phyloP scores from a whole-genome alignment of 2,113 vertebrate genomes.

The Cebus imitator region DNA sequence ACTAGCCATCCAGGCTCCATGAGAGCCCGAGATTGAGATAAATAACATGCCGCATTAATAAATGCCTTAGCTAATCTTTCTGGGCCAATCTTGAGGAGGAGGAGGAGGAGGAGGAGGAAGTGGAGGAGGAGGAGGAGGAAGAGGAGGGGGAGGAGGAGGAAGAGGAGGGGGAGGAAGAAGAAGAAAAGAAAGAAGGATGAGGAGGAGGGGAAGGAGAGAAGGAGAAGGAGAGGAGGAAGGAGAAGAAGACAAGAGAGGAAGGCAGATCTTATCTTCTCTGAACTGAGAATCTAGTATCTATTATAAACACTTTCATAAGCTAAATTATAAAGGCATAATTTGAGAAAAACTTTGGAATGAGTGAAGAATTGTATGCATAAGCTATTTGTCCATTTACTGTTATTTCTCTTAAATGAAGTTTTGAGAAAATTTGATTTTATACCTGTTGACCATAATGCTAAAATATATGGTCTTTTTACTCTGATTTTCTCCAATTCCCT shows the following conservation, averaged over 20 bases:
- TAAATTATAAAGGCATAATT: neutral
- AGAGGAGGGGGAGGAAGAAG: neutral
- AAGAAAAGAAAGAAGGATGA: rapidly evolving
- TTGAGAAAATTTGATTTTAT: neutral
- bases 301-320: neutral
- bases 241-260: no score
- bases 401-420: neutral
- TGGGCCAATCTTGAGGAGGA: neutral
- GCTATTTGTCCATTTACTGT: neutral
- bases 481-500: neutral
- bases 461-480: neutral
- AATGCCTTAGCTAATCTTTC: neutral
- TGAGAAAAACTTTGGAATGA: neutral
- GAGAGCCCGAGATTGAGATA: neutral
- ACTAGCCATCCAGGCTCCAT: neutral
- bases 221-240: rapidly evolving
- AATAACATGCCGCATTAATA: neutral
- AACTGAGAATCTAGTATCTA: neutral
- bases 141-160: rapidly evolving
- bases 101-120: no score
- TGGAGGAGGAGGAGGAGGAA: rapidly evolving
- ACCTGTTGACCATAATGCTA: neutral
- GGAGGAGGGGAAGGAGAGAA: rapidly evolving
- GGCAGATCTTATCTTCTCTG: neutral
- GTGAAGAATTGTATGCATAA: rapidly evolving